These are phyloP conservation scores for Cryptotis parvus DNA, from an alignment of 2,113 vertebrate species.

Conservation along the genomic window DNA sequence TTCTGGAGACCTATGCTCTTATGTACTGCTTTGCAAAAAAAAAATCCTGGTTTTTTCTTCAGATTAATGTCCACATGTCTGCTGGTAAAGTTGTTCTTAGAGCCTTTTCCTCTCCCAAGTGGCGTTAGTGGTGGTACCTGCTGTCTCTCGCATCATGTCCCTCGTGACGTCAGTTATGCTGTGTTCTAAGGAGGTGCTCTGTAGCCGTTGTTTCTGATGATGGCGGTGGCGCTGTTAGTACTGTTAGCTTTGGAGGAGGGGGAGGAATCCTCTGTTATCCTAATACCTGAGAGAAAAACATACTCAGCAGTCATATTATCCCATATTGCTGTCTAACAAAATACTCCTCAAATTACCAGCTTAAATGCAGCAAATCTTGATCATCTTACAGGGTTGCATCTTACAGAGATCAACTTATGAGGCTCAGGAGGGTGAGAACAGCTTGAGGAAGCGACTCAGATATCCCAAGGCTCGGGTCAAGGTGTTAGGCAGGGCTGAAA, in stretches of 20 bases:
- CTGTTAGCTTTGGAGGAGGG: not conserved
- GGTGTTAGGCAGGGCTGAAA: not conserved
- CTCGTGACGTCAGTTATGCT: not conserved
- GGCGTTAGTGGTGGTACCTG: not conserved
- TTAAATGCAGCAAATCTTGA: not conserved
- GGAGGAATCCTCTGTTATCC: not conserved
- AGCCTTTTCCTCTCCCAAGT: constrained; percentile 7
- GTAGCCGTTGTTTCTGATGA: not conserved
- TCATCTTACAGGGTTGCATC: not conserved
- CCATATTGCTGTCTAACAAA: no score
- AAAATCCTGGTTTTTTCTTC: constrained; percentile 44
- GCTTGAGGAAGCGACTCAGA: not conserved
- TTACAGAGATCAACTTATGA: no score
- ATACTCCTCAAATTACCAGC: not conserved
- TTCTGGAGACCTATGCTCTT: not conserved
- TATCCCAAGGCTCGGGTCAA: not conserved
- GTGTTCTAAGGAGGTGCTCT: not conserved
- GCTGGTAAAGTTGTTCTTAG: not conserved
- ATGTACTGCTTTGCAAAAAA: not conserved
- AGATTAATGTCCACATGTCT: not conserved
- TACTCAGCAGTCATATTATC: not conserved
- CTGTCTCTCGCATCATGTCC: not conserved
- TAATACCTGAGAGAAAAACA: not conserved
- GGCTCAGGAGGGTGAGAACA: not conserved
- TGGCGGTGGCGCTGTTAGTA: not conserved